phyloP scores from a whole-genome alignment of 2,888 invertebrate species.

The Lasioglossum malachurum region DNA sequence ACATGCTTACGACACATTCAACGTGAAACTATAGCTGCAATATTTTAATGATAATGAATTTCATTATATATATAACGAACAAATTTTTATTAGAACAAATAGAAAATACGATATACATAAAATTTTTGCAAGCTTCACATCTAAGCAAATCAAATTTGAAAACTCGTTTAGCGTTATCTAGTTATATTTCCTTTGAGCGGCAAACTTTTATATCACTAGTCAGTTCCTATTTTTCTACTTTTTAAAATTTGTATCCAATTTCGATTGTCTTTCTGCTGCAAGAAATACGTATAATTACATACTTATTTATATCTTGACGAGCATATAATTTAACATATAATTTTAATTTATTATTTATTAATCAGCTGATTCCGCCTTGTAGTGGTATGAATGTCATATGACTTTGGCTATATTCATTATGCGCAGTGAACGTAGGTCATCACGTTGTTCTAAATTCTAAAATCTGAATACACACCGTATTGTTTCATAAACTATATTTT shows the following conservation, averaged over 20 bases:
- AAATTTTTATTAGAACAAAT: not conserved
- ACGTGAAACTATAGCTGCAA: not conserved
- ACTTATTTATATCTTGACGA: not conserved
- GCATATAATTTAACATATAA: not conserved
- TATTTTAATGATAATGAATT: not conserved
- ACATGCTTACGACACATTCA: not conserved
- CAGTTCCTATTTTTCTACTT: not conserved
- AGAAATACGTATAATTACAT: not conserved
- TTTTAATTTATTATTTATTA: conserved; percentile 5
- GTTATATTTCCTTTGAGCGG: not conserved
- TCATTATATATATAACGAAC: not conserved
- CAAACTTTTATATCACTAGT: not conserved
- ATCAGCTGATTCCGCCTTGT: conserved; percentile 39
- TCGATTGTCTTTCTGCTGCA: not conserved
- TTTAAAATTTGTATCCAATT: not conserved
- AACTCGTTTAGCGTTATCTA: not conserved
- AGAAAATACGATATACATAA: not conserved
- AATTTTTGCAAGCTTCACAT: not conserved
- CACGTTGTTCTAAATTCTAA: conserved; percentile 22
- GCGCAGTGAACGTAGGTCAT: conserved; percentile 37
- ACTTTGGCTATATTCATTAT: conserved; percentile 37
- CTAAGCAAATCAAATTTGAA: conserved; percentile 8
- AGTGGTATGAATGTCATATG: conserved; percentile 48
- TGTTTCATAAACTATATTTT: conserved; percentile 1
- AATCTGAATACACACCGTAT: conserved; percentile 27